Percentiles rank a stretch among this genome's conserved stretches.
Conservation (phyloP, 2,113 vertebrate genomes). For the Solenodon paradoxus region DNA sequence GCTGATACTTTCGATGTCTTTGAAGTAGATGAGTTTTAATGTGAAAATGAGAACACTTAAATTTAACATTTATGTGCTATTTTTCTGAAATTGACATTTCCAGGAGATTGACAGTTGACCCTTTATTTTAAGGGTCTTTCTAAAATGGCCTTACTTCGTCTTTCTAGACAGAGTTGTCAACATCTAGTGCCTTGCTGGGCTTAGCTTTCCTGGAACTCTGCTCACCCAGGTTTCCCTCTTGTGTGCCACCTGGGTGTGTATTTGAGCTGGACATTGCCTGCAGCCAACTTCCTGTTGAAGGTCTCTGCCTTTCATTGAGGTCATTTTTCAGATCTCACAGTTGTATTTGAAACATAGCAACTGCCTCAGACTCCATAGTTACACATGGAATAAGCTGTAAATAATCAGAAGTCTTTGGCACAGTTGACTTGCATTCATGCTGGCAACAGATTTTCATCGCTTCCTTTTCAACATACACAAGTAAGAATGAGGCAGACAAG, state of each 20-base stretch:
- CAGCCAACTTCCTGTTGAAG: conserved; percentile 45
- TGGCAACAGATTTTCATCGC: neutral
- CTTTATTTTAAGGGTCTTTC: neutral
- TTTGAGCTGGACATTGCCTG: neutral
- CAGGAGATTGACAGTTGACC: neutral
- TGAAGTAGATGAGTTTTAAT: neutral
- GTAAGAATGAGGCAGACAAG: neutral
- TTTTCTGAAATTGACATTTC: neutral
- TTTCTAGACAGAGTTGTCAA: neutral
- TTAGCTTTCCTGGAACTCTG: neutral
- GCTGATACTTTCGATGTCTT: neutral
- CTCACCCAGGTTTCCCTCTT: too few species aligned
- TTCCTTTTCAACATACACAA: neutral
- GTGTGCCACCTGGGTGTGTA: neutral
- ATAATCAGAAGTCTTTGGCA: conserved; percentile 21
- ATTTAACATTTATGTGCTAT: neutral
- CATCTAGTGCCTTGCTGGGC: neutral
- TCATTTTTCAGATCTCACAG: conserved; percentile 46
- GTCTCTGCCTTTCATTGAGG: conserved; percentile 10
- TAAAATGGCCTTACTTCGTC: neutral
- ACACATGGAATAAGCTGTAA: conserved; percentile 27
- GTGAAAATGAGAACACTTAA: neutral
- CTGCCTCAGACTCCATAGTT: conserved; percentile 58
- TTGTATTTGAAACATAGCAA: conserved; percentile 60
- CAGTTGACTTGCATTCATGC: neutral